Evolutionary conservation across 2,797 vertebrate genomes (phyloP).

Genomic region (Aeoliscus strigatus): DNA sequence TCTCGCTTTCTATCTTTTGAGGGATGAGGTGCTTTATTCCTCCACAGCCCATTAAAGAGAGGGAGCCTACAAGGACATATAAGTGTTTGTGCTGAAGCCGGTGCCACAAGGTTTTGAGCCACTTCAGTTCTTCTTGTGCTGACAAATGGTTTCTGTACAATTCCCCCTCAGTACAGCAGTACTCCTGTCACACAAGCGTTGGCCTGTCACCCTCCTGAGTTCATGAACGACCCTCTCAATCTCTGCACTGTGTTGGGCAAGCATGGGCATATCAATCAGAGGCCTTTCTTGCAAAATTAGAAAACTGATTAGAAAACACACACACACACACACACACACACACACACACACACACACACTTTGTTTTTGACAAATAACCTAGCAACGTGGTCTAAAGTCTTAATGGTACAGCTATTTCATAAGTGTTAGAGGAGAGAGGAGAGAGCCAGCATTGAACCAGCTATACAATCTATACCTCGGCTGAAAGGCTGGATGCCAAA

Average conservation of each 20-base stretch:
- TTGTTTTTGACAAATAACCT: slow-evolving; percentile 37
- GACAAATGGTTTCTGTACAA: slow-evolving; percentile 18
- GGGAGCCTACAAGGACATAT: slow-evolving; percentile 25
- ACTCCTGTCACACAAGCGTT: slow-evolving; percentile 33
- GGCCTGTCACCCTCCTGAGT: slow-evolving; percentile 26
- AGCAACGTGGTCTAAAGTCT: slow-evolving; percentile 38
- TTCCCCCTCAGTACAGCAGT: slow-evolving; percentile 22
- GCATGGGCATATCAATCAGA: slow-evolving; percentile 42
- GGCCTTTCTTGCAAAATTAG: slow-evolving; percentile 20
- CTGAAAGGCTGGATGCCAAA: slow-evolving; percentile 10
- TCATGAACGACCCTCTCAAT: slow-evolving; percentile 45
- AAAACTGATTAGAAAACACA: no score
- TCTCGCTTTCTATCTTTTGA: slow-evolving; percentile 35
- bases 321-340: no score
- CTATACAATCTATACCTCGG: slow-evolving; percentile 13
- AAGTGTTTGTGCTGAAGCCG: slow-evolving; percentile 25
- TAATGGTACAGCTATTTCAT: slow-evolving; percentile 34
- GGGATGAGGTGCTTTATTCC: slow-evolving; percentile 39
- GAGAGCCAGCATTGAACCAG: slow-evolving; percentile 20
- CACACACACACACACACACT: no score
- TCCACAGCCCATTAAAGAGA: slow-evolving; percentile 22
- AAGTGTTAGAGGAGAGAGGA: slow-evolving; percentile 21
- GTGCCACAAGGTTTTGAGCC: slow-evolving; percentile 32
- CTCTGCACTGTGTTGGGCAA: slow-evolving; percentile 4
- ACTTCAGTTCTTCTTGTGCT: slow-evolving; percentile 24